Evolutionary conservation across 2,797 vertebrate species (phyloP), one percentile per base, ranked within the genome.

Genomic region (Alectoris magna): DNA sequence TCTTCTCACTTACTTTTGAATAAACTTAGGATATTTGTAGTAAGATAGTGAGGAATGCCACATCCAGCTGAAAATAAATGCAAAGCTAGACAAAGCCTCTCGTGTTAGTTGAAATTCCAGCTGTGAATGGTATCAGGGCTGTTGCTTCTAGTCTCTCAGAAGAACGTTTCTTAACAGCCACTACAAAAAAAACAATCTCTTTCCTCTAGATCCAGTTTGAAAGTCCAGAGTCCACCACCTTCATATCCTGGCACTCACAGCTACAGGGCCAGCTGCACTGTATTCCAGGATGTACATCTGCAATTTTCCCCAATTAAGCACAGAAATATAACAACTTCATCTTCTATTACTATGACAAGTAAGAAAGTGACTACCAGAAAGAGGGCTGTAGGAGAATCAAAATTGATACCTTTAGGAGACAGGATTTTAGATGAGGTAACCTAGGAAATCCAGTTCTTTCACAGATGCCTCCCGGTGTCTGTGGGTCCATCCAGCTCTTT

Each of bases 341-440:
- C 27, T 56, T 83, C 75, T 83, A 15, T 74, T 85, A 74, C 23
- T 92, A 88, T 71, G n/a, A 74, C 24, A 3, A 73, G 68, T 56
- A 67, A 73, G 56, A 70, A 55, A 70, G 36, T 2, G 14, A 73
- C 84, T 60, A 70, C 48, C 44, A 92, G 71, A 60, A 67, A 56
- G 48, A 59, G 8, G 17, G 63, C 48, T 62, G 63, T 34, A 82
- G 70, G 49, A 29, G 17, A 84, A 93, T 56, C 34, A 68, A 59
- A 48, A 48, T 1, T 67, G 66, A 5, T 53, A 18, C 1, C 21
- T 55, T 13, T n/a, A 12, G 29, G 55, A 56, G 31, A n/a, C n/a
- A n/a, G 31, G 55, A 56, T n/a, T n/a, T 56, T 56, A 21, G 18
- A 12, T n/a, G 34, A 67, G 48, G 75, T 13, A 80, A 53, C 31